Evolutionary conservation across 2,888 invertebrate species (phyloP).

Genomic region (Amphimallon solstitiale): DNA sequence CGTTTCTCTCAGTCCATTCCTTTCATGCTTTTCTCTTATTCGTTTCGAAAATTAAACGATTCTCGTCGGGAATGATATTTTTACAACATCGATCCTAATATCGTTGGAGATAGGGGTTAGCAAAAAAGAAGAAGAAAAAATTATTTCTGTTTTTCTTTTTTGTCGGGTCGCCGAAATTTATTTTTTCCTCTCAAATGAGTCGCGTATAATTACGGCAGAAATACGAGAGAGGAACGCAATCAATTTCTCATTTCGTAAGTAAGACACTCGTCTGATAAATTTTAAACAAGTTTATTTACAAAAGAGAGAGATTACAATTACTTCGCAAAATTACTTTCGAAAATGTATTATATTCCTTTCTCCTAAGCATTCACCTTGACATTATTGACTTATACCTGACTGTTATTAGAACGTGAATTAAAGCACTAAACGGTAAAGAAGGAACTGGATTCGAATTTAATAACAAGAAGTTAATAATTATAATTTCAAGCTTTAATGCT

Average conservation of each 20-base stretch:
- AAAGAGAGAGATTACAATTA: constrained; percentile 9
- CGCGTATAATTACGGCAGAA: constrained; percentile 20
- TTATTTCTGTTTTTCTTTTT: background rate
- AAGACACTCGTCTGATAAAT: constrained; percentile 17
- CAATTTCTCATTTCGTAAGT: constrained; percentile 26
- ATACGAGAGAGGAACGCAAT: constrained; percentile 18
- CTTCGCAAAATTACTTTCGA: constrained; percentile 7
- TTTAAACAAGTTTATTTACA: constrained; percentile 23
- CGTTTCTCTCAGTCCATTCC: background rate
- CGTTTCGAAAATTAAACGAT: constrained; percentile 11
- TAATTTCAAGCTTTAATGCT: too few relatives aligned
- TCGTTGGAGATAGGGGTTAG: background rate
- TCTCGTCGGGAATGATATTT: background rate
- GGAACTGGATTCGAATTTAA: too few relatives aligned
- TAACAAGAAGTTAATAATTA: too few relatives aligned
- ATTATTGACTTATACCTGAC: too few relatives aligned
- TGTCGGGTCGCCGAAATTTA: constrained; percentile 2
- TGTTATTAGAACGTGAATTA: too few relatives aligned
- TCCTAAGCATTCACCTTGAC: background rate
- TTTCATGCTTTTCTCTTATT: background rate
- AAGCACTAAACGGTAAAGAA: too few relatives aligned
- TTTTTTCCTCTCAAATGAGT: constrained; percentile 28
- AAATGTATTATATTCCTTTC: constrained; percentile 7
- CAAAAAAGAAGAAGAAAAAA: background rate
- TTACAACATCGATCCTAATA: constrained; percentile 2